Base-by-base conservation (phyloP, 2,797 vertebrate species). In the Tokudaia muenninki region DNA sequence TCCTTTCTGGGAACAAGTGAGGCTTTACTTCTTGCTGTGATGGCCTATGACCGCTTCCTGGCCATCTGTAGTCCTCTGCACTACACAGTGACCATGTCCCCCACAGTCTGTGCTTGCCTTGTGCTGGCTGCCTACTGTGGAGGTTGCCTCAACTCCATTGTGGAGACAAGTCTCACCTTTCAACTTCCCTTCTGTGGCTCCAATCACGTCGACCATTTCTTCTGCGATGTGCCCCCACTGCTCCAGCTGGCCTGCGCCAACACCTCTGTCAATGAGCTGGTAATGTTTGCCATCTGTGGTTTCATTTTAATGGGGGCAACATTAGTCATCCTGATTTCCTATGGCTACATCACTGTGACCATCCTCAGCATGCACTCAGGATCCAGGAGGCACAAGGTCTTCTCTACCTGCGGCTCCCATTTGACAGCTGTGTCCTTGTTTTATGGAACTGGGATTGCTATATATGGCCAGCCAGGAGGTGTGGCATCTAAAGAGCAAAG, bases 341-440 rank as follows among this genome's bases (percentile, higher is more conserved):
- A 98, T 0, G 22, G 95, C 52, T 97, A 92, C 84, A 97, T 98
- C 13, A 29, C 94, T 0, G 47, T 65, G 9, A 96, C 97, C 67
- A 94, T 97, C 87, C 47, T 98, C 1, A 80, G 67, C 21, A 98
- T 97, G 84, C n/a, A 2, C 4, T 96, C 94, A 0, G 82, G 31
- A 3, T 44, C 94, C 1, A 86, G 96, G 6, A 59, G 96, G 13
- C 37, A 26, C 21, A 97, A 97, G 77, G 50, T 93, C 84, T 96
- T 97, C 80, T 97, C 95, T 80, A 97, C 95, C 47, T 97, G 95
- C 0, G 84, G 96, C n/a, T 97, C 96, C 37, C 96, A 96, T 44
- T 2, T 97, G 65, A 90, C 47, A 29, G 96, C 92, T 0, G 77
- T 97, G 37, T 87, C 81, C 7, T 61, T 97, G 11, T 97, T 95